These are phyloP conservation scores for Drosophila infuscata DNA, from an alignment of 2,888 invertebrate genomes.

Conservation along the genomic window DNA sequence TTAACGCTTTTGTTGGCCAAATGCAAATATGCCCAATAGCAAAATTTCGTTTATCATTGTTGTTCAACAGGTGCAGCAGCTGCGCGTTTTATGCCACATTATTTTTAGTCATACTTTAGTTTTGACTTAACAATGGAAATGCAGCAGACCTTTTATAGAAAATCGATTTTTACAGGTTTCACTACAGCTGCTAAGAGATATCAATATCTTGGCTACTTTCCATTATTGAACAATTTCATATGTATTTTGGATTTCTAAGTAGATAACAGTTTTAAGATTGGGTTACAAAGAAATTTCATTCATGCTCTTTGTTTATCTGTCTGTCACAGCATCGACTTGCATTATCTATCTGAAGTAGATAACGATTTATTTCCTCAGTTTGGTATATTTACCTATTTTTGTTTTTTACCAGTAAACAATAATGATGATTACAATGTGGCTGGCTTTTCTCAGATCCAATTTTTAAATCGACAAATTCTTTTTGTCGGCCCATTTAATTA, in stretches of 20 bases:
- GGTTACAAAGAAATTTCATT: neutral
- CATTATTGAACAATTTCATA: neutral
- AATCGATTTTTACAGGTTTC: neutral
- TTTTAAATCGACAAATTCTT: neutral
- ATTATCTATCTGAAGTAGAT: neutral
- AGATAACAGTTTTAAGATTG: conserved; percentile 1
- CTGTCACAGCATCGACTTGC: neutral
- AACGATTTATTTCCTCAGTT: neutral
- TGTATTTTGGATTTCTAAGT: neutral
- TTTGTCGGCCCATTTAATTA: neutral
- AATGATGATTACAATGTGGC: neutral
- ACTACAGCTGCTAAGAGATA: neutral
- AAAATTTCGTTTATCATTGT: conserved; percentile 22
- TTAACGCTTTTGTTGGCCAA: conserved; percentile 21
- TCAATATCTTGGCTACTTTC: neutral
- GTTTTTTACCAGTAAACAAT: conserved; percentile 3
- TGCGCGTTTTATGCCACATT: conserved; percentile 35
- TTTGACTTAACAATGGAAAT: conserved; percentile 7
- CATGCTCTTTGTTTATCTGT: neutral
- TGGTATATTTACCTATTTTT: neutral
- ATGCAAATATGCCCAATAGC: conserved; percentile 30
- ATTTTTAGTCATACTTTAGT: conserved; percentile 11
- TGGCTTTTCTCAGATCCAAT: neutral
- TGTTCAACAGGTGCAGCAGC: conserved; percentile 47
- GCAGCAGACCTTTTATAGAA: conserved; percentile 17